Conservation (phyloP, 2,888 invertebrate species). For the Diplazon laetatorius region DNA sequence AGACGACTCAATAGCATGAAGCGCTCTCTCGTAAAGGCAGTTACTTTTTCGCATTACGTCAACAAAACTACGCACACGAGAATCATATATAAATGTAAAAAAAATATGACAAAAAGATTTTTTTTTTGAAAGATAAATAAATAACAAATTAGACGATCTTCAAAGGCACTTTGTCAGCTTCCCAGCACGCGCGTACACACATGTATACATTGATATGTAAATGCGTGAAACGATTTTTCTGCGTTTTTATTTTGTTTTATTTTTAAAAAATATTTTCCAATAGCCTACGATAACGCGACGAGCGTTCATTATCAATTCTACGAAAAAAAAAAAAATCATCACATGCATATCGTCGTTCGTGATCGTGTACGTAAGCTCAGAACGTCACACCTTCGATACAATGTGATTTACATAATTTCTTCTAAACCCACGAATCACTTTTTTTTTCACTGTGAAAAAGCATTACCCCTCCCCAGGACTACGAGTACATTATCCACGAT, state of each 20-base stretch:
- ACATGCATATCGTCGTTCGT: constrained; percentile 48
- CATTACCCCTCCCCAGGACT: constrained; percentile 75
- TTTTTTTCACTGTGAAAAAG: constrained; percentile 79
- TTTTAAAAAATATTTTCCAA: constrained; percentile 40
- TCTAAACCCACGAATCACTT: constrained; percentile 74
- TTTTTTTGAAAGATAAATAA: constrained; percentile 14
- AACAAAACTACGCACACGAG: constrained; percentile 59
- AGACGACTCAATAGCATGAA: constrained; percentile 52
- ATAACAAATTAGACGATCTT: constrained; percentile 37
- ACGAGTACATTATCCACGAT: constrained; percentile 66
- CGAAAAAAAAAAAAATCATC: constrained; percentile 26
- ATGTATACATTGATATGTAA: too few relatives aligned
- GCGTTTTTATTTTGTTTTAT: too few relatives aligned
- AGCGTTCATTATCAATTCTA: constrained; percentile 50
- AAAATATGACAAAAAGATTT: constrained; percentile 34
- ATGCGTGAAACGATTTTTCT: too few relatives aligned
- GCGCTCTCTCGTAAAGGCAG: constrained; percentile 60
- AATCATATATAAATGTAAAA: constrained; percentile 36
- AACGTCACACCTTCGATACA: constrained; percentile 60
- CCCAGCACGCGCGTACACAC: too few relatives aligned
- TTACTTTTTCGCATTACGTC: constrained; percentile 63
- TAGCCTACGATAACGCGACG: constrained; percentile 53
- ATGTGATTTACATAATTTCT: constrained; percentile 57
- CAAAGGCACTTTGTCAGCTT: constrained; percentile 6
- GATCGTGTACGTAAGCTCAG: constrained; percentile 12